Base-by-base conservation (phyloP, 1,140 invertebrate genomes). In the Heliconius eleuchia region DNA sequence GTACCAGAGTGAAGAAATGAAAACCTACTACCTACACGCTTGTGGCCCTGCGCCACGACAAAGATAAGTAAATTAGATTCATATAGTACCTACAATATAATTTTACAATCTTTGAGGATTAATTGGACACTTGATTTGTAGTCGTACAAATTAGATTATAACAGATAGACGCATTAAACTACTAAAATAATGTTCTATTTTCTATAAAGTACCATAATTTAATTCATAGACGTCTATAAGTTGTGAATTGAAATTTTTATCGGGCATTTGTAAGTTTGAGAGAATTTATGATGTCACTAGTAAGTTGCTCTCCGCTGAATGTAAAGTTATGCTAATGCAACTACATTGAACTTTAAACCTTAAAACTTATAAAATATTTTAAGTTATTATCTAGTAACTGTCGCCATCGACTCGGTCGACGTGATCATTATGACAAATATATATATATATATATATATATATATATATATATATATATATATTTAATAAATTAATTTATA, bases 261-360 rank as follows among this genome's bases (percentile, higher is more conserved):
- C 86, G 81, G 83, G 85, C 89, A 89, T 91, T 92, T 91, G 91
- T 88, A 90, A 94, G 86, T 94, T 91, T 85, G 70, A 74, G 77
- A 85, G 86, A 90, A 94, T 94, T 94, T 94, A 94, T 87, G 90
- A 87, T 80, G 87, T 92, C 88, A 92, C 87, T 83, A 86, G 88
- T 87, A 89, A 93, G 82, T 92, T 89, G 81, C 80, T 87, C 85
- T 87, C 89, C 89, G 88, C 87, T 91, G 92, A 91, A 94, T 93
- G 87, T 90, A 92, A 92, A 94, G 87, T 93, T 93, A 94, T 94
- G 91, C 86, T 89, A 92, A 94, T 94, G 83, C 84, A 77, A 86
- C 84, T 88, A 86, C 85, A 87, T 75, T 83, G 74, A 87, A 90
- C 86, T 89, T 79, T 57, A 86, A 87, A 88, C 83, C 86, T 89